Conservation (phyloP, 2,797 vertebrate species). For the Protosalanx chinensis region DNA sequence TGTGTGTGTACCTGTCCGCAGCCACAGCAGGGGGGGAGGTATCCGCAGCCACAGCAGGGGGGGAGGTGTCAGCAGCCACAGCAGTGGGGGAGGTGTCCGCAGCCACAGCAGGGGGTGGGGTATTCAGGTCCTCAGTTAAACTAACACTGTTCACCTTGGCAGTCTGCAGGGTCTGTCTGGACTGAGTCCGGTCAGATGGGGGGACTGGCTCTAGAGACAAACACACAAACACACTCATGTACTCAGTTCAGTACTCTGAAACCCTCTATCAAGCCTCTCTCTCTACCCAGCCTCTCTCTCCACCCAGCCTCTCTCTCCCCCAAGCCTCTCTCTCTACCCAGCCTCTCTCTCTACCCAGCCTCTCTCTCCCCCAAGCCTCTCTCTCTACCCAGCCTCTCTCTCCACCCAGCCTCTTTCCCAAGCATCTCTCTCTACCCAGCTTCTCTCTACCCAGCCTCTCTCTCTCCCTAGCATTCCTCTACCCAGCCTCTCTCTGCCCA, state of each 20-base stretch:
- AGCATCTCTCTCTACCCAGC: no score
- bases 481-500: not conserved
- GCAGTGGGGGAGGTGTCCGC: no score
- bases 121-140: slow-evolving; percentile 48
- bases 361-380: not conserved
- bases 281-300: not conserved
- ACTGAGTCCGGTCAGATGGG: slow-evolving; percentile 42
- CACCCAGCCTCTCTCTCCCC: not conserved
- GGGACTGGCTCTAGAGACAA: not conserved
- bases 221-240: not conserved
- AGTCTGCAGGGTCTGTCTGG: slow-evolving; percentile 46
- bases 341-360: not conserved
- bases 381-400: not conserved
- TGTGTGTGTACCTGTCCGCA: slow-evolving; percentile 58
- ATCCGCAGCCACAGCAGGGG: slow-evolving; percentile 26
- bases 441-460: no score
- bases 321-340: not conserved
- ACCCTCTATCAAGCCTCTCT: not conserved
- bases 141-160: slow-evolving; percentile 48
- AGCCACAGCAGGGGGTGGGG: slow-evolving; percentile 32
- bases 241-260: not conserved
- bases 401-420: not conserved
- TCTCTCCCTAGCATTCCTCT: no score
- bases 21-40: no score
- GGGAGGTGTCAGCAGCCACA: slow-evolving; percentile 46